Evolutionary conservation across 2,113 vertebrate genomes (phyloP), one percentile per base, ranked within the genome.

Genomic region (Buteo buteo): DNA sequence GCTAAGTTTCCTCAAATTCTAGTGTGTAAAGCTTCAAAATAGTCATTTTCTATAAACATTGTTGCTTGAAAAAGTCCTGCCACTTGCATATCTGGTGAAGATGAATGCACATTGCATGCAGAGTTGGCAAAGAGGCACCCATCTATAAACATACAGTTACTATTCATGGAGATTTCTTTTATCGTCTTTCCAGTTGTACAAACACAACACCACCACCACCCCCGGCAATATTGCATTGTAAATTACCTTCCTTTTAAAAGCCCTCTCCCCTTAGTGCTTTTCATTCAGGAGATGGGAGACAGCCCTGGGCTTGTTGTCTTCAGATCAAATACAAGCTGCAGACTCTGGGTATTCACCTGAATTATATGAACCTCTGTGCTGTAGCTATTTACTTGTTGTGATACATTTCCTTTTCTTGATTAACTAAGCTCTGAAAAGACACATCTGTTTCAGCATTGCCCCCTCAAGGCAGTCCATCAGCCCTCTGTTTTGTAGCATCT

Each of bases 231-330:
- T 26, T 91, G 93, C 95, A 88, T 88, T 97, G 97, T 96, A 96
- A 97, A 97, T 96, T 97, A 83, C 95, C 82, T 89, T 85, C 93
- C 84, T 81, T 97, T 95, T 94, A 97, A 95, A 95, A 96, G 84
- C 89, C 91, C 84, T 94, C 66, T 97, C 79, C 84, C 87, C 94
- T 94, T 77, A 93, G 89, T 67, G 87, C 89, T 96, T 96, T 96
- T 96, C 78, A 90, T 96, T 95, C 89, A 90, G 84, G 89, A 91
- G 91, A 94, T 81, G 74, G 94, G 88, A 94, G 91, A 79, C 91
- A 91, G 95, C 93, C 95, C 78, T 93, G 94, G 89, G 90, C 94
- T 96, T 86, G 52, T 94, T 93, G 89, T 88, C 95, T 91, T 94
- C 95, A 94, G 90, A 95, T 96, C 96, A 97, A 95, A 96, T 94